Conservation (phyloP, 2,113 vertebrate genomes). For the Synodontis membranacea region DNA sequence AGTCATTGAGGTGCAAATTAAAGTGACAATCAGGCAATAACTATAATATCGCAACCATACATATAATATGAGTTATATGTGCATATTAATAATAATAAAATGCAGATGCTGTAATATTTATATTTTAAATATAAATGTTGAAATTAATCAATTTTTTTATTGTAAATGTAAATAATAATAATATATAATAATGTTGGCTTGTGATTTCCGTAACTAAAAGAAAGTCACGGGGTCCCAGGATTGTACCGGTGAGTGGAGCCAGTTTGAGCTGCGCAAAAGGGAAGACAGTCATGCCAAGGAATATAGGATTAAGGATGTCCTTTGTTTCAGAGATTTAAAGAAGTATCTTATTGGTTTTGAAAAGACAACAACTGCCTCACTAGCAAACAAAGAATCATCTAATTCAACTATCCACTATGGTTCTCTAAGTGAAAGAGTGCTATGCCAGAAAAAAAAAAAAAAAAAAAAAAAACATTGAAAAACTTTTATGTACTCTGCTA, state of each 20-base stretch:
- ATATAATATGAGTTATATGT: too few species aligned
- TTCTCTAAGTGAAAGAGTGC: neutral
- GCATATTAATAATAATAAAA: too few species aligned
- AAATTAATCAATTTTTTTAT: too few species aligned
- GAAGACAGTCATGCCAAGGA: too few species aligned
- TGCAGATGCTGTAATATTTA: too few species aligned
- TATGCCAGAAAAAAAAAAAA: slow-evolving; percentile 41
- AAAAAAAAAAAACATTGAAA: slow-evolving; percentile 14
- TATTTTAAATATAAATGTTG: too few species aligned
- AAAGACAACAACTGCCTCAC: slow-evolving; percentile 42
- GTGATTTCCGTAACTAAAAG: neutral
- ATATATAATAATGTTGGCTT: neutral
- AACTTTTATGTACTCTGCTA: neutral
- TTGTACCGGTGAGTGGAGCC: too few species aligned
- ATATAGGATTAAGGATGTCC: neutral
- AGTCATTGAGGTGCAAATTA: neutral
- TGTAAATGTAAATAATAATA: too few species aligned
- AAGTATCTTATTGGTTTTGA: slow-evolving; percentile 11
- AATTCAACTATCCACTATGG: slow-evolving; percentile 16
- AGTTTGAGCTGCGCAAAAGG: too few species aligned
- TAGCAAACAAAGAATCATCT: slow-evolving; percentile 37
- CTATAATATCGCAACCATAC: neutral
- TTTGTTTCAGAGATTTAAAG: neutral
- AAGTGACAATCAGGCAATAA: neutral
- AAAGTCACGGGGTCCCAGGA: too few species aligned